phyloP scores from a whole-genome alignment of 2,113 vertebrate species.

The Gavialis gangeticus region DNA sequence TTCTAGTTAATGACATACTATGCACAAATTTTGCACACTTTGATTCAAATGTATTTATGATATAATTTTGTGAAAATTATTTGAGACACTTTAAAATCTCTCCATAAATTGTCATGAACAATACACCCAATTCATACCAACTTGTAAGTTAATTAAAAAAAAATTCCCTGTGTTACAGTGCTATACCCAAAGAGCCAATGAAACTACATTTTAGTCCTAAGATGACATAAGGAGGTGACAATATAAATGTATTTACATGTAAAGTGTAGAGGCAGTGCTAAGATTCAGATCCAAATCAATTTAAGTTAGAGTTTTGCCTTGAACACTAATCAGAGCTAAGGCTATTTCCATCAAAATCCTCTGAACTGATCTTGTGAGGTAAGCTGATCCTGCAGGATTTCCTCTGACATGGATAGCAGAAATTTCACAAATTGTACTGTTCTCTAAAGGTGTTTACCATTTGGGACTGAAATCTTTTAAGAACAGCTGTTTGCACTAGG shows the following conservation, averaged over 20 bases:
- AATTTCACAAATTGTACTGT: neutral
- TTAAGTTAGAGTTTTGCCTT: neutral
- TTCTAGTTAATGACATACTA: neutral
- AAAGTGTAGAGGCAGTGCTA: neutral
- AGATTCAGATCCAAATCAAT: neutral
- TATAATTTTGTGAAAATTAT: neutral
- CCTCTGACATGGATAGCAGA: neutral
- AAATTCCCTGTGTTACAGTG: neutral
- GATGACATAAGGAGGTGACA: neutral
- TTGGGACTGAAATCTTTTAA: neutral
- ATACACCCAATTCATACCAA: neutral
- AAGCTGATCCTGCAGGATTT: neutral
- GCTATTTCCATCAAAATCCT: neutral
- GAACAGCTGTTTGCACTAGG: neutral
- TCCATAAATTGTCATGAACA: neutral
- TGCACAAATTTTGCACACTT: neutral
- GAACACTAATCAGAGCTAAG: neutral
- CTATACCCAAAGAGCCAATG: neutral
- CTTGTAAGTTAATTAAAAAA: neutral
- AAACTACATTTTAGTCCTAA: neutral
- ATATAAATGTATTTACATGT: neutral
- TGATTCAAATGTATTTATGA: neutral
- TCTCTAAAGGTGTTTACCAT: neutral
- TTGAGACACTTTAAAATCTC: neutral
- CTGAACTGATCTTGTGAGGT: neutral